These are phyloP conservation scores for Panorpa germanica DNA, from an alignment of 2,888 invertebrate species.

Conservation along the genomic window DNA sequence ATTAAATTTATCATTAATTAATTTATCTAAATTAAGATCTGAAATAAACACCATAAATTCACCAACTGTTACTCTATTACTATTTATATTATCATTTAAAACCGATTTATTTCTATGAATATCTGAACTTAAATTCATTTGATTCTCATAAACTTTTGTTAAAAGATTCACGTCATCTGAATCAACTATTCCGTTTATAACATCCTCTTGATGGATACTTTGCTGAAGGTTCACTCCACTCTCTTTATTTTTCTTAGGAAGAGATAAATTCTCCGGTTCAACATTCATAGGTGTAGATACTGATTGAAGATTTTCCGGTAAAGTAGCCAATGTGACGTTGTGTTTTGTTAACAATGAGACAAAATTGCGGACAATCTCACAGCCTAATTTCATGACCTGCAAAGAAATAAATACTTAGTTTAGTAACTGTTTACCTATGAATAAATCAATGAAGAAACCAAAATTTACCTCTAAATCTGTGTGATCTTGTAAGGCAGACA, in stretches of 20 bases:
- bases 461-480: constrained; percentile 60
- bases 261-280: background rate
- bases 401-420: no score
- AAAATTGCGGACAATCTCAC: no score
- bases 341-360: no score
- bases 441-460: no score
- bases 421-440: no score
- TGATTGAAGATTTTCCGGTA: background rate
- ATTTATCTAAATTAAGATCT: constrained; percentile 35
- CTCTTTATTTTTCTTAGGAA: constrained; percentile 1
- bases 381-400: constrained; percentile 6
- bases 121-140: constrained; percentile 20
- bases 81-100: constrained; percentile 20
- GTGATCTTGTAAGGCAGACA: constrained; percentile 44
- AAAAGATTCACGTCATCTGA: constrained; percentile 40
- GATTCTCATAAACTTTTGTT: constrained; percentile 36
- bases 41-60: constrained; percentile 38
- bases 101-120: constrained; percentile 9
- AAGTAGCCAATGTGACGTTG: constrained; percentile 7
- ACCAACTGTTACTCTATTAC: constrained; percentile 27
- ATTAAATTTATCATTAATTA: constrained; percentile 36
- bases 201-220: constrained; percentile 24
- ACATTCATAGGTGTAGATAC: background rate
- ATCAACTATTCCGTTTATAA: constrained; percentile 46
- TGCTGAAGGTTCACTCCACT: constrained; percentile 12